Percentiles rank a stretch among this genome's conserved stretches.
Conservation (phyloP, 2,888 invertebrate genomes). For the Trachelus stipa region DNA sequence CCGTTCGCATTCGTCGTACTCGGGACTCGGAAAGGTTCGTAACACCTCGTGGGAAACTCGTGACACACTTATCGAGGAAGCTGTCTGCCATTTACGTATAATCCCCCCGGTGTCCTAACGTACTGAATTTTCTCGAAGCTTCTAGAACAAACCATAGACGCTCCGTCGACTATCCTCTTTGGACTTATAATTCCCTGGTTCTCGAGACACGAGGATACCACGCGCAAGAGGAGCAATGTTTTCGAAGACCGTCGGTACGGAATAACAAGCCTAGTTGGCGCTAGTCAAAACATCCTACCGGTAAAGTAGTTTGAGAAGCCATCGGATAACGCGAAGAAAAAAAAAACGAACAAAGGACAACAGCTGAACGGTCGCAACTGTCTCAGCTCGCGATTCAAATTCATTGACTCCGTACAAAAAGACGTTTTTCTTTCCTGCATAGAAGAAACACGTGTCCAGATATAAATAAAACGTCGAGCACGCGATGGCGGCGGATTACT, state of each 20-base stretch:
- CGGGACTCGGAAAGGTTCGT: background rate
- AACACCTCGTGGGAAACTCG: conserved; percentile 55
- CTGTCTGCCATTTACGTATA: conserved; percentile 19
- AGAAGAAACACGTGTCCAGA: background rate
- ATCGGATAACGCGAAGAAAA: background rate
- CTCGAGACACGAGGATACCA: too few species aligned
- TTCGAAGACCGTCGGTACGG: background rate
- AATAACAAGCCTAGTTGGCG: background rate
- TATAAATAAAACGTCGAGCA: conserved; percentile 8
- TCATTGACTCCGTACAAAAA: background rate
- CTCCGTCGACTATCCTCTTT: background rate
- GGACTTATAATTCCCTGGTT: background rate
- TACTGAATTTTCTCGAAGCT: background rate
- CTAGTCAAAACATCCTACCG: background rate
- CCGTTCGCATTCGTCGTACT: conserved; percentile 33
- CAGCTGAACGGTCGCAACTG: background rate
- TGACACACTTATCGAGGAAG: conserved; percentile 55
- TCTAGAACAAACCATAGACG: background rate
- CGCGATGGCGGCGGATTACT: background rate
- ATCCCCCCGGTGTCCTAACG: background rate
- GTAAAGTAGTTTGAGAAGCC: background rate
- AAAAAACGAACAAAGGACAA: background rate
- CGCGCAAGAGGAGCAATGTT: background rate
- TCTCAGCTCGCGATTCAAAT: background rate
- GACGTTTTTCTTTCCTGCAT: background rate